These are phyloP conservation scores for Cephalopachus bancanus DNA, from an alignment of 2,797 vertebrate genomes.

Conservation along the genomic window DNA sequence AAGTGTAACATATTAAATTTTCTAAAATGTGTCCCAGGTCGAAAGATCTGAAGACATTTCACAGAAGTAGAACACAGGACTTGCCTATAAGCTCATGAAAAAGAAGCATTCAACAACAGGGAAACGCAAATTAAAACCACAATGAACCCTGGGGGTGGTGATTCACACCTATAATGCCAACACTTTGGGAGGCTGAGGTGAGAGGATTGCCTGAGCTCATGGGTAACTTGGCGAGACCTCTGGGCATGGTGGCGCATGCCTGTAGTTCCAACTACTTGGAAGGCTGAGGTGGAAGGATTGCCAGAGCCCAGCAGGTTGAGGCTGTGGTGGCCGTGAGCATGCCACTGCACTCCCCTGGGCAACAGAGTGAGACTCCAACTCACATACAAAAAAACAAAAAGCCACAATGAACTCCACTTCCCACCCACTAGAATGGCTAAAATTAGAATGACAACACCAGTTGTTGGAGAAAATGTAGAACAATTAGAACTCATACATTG, in stretches of 20 bases:
- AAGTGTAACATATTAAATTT: background rate
- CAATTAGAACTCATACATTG: background rate
- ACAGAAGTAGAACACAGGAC: constrained; percentile 18
- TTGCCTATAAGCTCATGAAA: background rate
- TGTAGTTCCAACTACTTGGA: too few species aligned
- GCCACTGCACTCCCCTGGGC: too few species aligned
- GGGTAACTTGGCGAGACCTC: too few species aligned
- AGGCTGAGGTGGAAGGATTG: too few species aligned
- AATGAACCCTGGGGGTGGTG: background rate
- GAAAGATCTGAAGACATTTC: constrained; percentile 51
- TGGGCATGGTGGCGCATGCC: too few species aligned
- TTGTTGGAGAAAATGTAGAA: background rate
- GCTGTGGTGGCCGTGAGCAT: too few species aligned
- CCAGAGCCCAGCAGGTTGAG: too few species aligned
- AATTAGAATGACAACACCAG: constrained; percentile 49
- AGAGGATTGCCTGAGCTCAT: too few species aligned
- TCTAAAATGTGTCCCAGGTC: background rate
- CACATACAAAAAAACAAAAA: background rate
- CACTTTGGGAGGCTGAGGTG: too few species aligned
- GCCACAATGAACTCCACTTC: constrained; percentile 7
- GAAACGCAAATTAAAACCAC: constrained; percentile 41
- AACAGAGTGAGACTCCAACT: too few species aligned
- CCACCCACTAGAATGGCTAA: background rate
- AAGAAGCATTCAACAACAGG: background rate
- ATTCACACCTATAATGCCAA: too few species aligned